Base-by-base conservation (phyloP, 1,140 invertebrate genomes). In the Apocrypta bakeri region DNA sequence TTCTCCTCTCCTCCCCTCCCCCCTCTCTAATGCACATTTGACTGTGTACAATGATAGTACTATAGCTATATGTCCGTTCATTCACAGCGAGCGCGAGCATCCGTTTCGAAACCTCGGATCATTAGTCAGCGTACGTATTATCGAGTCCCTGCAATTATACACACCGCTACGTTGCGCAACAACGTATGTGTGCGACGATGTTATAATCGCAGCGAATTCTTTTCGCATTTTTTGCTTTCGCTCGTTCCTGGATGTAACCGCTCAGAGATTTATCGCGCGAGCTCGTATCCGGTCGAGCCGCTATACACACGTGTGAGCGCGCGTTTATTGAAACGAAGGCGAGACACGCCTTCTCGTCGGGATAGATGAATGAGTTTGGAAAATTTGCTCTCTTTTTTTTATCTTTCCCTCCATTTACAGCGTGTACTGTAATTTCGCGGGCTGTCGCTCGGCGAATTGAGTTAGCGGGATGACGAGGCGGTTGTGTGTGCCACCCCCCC, bases 201-300 rank as follows among this genome's bases (percentile, higher is more conserved):
- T 31, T 31, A 29, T 17, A 14, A 61, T 61, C n/a, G 56, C 48
- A n/a, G 48, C 75, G 17, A 3, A 12, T 66, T 68, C 25, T 68
- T 68, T 37, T 68, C 61, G 37, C 63, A 24, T 3, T 64, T 76
- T 64, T 64, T 24, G 63, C 63, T 76, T 64, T 76, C 8, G 14
- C 31, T 27, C 29, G 75, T 66, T 77, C 75, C 48, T 56, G 48
- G 48, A 56, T 56, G 21, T n/a, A 56, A 56, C 48, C n/a, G 21
- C 61, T 66, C n/a, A 31, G 64, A 78, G 76, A 78, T 78, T 69
- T 68, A 78, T 68, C 40, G 27, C 63, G 12, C 74, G n/a, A n/a
- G 11, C 24, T 33, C 12, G 63, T 37, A 29, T 7, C n/a, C n/a
- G 14, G 64, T 2, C 48, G 21, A 17, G 61, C 25, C 21, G 21